phyloP scores from a whole-genome alignment of 2,113 vertebrate species.

The Myrmecophaga tridactyla region DNA sequence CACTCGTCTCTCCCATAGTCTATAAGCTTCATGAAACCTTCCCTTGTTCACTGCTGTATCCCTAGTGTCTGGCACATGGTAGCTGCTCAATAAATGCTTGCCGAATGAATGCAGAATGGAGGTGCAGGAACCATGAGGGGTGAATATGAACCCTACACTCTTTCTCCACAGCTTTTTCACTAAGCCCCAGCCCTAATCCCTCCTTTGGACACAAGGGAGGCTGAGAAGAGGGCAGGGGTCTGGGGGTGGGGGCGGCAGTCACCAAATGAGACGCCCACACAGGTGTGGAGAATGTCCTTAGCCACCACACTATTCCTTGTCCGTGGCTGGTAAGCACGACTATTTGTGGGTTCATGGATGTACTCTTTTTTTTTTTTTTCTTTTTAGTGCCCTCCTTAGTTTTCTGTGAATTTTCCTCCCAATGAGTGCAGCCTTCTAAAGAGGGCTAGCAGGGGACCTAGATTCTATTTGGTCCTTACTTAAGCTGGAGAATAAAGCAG shows the following conservation, averaged over 20 bases:
- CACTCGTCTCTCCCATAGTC: background rate
- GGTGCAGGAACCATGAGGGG: background rate
- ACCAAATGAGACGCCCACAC: background rate
- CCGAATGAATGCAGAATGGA: background rate
- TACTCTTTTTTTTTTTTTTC: background rate
- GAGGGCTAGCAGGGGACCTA: background rate
- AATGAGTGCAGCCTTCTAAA: slow-evolving; percentile 5
- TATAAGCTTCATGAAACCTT: background rate
- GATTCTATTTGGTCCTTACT: slow-evolving; percentile 6
- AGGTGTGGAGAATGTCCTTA: background rate
- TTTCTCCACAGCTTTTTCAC: background rate
- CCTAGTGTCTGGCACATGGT: background rate
- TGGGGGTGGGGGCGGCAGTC: background rate
- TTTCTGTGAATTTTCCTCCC: slow-evolving; percentile 31
- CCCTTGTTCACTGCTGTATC: background rate
- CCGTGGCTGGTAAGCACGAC: background rate
- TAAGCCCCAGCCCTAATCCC: background rate
- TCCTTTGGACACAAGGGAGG: background rate
- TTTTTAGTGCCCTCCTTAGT: background rate
- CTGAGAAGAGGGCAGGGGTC: background rate
- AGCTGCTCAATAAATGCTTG: background rate
- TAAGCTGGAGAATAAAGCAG: background rate
- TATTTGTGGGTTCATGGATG: background rate
- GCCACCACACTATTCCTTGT: background rate
- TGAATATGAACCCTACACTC: background rate